Percentiles rank a stretch among this genome's conserved stretches.
Conservation (phyloP, 2,888 invertebrate species). For the Sminthurides aquaticus region DNA sequence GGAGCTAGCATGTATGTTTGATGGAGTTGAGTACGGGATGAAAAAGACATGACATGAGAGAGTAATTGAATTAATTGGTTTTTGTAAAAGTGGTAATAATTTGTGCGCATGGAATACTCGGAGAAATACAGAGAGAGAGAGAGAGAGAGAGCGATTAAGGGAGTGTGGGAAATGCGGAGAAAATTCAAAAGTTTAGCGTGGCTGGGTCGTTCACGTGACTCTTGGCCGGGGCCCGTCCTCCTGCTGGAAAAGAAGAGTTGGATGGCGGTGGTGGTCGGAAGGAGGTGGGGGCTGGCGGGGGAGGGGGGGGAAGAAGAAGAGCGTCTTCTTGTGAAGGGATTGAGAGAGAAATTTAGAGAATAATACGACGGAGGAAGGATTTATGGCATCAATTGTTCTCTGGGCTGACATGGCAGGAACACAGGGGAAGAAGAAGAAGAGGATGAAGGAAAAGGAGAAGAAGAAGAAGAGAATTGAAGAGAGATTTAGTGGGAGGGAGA, state of each 20-base stretch:
- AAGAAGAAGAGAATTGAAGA: conserved; percentile 1
- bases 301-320: neutral
- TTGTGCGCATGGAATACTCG: neutral
- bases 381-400: neutral
- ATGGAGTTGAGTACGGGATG: neutral
- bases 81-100: neutral
- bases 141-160: too few relatives aligned
- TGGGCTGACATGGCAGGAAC: neutral
- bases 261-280: neutral
- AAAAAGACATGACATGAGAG: neutral
- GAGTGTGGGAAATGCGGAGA: too few relatives aligned
- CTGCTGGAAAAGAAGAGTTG: neutral
- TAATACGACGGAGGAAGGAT: neutral
- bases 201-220: too few relatives aligned
- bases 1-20: too few relatives aligned
- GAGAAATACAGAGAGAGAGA: too few relatives aligned
- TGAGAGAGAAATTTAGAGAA: neutral
- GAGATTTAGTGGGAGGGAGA: conserved; percentile 9
- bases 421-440: neutral
- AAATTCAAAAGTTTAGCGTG: too few relatives aligned
- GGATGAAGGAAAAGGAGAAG: neutral
- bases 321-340: neutral
- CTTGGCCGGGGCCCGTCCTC: neutral
- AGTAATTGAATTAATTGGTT: neutral
- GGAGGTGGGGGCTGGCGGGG: neutral